Base-by-base conservation (phyloP, 2,797 vertebrate species). In the Urosaurus nigricauda region DNA sequence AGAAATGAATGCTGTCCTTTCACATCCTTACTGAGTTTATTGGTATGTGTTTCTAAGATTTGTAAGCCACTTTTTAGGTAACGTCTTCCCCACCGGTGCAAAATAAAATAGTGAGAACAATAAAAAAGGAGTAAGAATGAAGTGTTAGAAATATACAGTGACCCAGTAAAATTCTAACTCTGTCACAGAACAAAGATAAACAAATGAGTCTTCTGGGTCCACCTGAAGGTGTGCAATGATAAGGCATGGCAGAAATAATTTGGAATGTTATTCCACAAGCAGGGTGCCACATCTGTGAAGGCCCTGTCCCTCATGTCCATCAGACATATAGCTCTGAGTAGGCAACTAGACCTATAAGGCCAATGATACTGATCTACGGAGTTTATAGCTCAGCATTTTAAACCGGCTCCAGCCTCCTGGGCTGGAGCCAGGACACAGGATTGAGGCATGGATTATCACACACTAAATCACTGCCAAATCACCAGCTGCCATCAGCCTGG, bases 1-100 rank as follows among this genome's bases (percentile, higher is more conserved):
- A 87, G 93, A 90, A 95, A 92, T 94, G 91, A 92, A 84, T 92
- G 3, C 65, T 92, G 92, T 88, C 91, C 93, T 91, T 90, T 78
- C 43, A 12, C 13, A 82, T 60, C 51, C 24, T 63, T 26, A 13
- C 13, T 37, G 35, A 65, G 13, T 29, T 58, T 60, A 29, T 68
- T 68, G 11, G 4, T 13, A 0, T 68, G 26, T 11, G 4, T 29
- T 68, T 29, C 32, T 32, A 43, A 13, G 17, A 74, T 74, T 74
- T 74, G 40, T 40, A 21, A 74, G n/a, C 70, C 35, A 19, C 16
- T 37, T 19, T 73, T 60, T 73, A 71, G 32, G 32, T 17, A 71
- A n/a, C 24, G 5, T 40, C 47, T 63, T 19, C 37, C 37, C 37
- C 24, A 24, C 53, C 1, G 5, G 6, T 35, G 21, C 35, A 47